phyloP scores from a whole-genome alignment of 2,888 invertebrate genomes.

The Criorhina ranunculi region DNA sequence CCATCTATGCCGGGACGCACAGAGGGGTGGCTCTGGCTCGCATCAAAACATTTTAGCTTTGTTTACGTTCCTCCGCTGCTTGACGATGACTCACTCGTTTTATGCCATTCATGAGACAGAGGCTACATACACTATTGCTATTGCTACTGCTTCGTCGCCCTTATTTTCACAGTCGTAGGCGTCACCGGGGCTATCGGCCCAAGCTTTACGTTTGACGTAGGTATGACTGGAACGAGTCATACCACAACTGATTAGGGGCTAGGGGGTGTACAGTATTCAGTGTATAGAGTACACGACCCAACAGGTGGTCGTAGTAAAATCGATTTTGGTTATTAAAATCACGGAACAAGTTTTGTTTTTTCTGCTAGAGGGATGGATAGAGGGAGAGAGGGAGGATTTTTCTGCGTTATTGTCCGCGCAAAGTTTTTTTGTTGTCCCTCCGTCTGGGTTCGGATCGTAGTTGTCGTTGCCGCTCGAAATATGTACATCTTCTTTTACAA shows the following conservation, averaged over 20 bases:
- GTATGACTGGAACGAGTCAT: conserved; percentile 51
- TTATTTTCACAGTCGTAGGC: conserved; percentile 31
- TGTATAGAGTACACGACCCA: conserved; percentile 13
- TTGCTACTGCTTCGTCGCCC: background rate
- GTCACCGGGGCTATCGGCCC: conserved; percentile 68
- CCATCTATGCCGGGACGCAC: background rate
- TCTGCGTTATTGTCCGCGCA: conserved; percentile 21
- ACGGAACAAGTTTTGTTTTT: conserved; percentile 57
- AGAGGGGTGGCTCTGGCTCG: conserved; percentile 4
- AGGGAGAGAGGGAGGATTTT: background rate
- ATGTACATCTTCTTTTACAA: conserved; percentile 43
- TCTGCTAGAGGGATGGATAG: too few species aligned
- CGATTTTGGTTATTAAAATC: conserved; percentile 70
- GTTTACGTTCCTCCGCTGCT: conserved; percentile 59
- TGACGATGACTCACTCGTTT: conserved; percentile 47
- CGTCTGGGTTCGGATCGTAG: conserved; percentile 35
- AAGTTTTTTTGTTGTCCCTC: conserved; percentile 40
- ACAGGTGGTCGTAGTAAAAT: conserved; percentile 77
- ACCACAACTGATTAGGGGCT: conserved; percentile 28
- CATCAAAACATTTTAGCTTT: conserved; percentile 47
- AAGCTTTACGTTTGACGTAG: conserved; percentile 65
- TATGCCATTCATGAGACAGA: conserved; percentile 62
- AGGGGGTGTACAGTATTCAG: background rate
- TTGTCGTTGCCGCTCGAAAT: conserved; percentile 39
- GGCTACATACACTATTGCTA: conserved; percentile 29